Evolutionary conservation across 2,113 vertebrate species (phyloP), one percentile per base, ranked within the genome.

Genomic region (Tringa solitaria): DNA sequence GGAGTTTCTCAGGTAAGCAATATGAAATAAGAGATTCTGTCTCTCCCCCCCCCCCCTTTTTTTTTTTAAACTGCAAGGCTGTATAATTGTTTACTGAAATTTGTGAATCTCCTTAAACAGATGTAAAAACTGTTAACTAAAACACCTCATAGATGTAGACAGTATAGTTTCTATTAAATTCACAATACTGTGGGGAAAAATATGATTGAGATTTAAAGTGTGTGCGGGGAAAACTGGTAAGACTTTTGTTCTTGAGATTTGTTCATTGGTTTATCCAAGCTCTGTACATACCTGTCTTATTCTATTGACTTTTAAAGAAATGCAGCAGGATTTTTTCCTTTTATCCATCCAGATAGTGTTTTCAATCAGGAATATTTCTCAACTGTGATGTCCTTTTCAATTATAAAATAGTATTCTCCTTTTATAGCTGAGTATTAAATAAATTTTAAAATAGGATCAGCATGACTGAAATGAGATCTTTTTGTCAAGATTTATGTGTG

Each of bases 361-460:
- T 94, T 95, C 83, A 84, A 27, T 86, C 83, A 89, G 56, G n/a
- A 77, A 32, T 90, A 90, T 75, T 96, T 94, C 65, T 95, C 77
- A 84, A 59, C 76, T 56, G 35, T 61, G 67, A 92, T 95, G 77
- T 91, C 92, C 86, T 95, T 94, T 96, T 89, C 87, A 93, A 84
- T 95, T 96, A 94, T 89, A 91, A 96, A 89, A 74, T 61, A 91
- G 57, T 82, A 92, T 91, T 95, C 13, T 14, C 63, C 61, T 95
- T 95, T 95, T 92, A 89, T 69, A 91, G 81, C 61, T 61, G 53
- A 80, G 67, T 93, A 76, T 96, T 96, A 97, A 95, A 96, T 94
- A 95, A 87, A 87, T 95, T 90, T 84, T 30, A 91, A 94, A 95
- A 93, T 87, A 95, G 91, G 61, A 93, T 91, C 86, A 89, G 57